Base-by-base conservation (phyloP, 2,113 vertebrate species). In the Lanius collurio region DNA sequence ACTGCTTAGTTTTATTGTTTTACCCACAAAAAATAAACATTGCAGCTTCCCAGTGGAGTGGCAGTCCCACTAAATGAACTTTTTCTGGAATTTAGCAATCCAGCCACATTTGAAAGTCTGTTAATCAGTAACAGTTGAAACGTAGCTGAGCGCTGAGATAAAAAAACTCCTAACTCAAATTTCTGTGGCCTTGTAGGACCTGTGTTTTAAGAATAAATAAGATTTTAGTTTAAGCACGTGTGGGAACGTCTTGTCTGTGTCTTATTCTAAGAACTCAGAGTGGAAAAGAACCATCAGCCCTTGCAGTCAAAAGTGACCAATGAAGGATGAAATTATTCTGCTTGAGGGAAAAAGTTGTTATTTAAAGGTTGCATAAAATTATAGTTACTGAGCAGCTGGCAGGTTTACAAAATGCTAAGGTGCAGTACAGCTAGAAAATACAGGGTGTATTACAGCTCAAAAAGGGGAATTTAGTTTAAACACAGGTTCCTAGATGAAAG, bases 381-480 rank as follows among this genome's bases (percentile, higher is more conserved):
- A 33, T 11, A 64, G 35, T 78, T 86, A 14, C 37, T 78, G 63
- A 75, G 76, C n/a, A 83, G 44, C 6, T 93, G 93, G 35, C 52
- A 64, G 83, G 71, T 63, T 56, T 49, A 55, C 37, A 50, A 15
- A 94, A 37, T 11, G 22, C 17, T 17, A 39, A 42, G 39, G 37
- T 83, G 39, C 30, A 27, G 42, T 39, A 27, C 20, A 71, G 69
- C 62, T 81, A 14, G 71, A 8, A 87, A 75, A 77, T 31, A 60
- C 3, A 60, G 64, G 44, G 20, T 90, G 50, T 79, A 57, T 42
- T 69, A 49, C 31, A 47, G 53, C 63, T 42, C n/a, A 64, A 4
- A 90, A 59, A 90, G 52, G 63, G 65, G 73, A 92, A 16, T 87
- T 95, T 80, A 22, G 56, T 63, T 86, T 86, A 83, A 95, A 82